phyloP scores from a whole-genome alignment of 2,113 vertebrate genomes.

The Isichthys henryi region DNA sequence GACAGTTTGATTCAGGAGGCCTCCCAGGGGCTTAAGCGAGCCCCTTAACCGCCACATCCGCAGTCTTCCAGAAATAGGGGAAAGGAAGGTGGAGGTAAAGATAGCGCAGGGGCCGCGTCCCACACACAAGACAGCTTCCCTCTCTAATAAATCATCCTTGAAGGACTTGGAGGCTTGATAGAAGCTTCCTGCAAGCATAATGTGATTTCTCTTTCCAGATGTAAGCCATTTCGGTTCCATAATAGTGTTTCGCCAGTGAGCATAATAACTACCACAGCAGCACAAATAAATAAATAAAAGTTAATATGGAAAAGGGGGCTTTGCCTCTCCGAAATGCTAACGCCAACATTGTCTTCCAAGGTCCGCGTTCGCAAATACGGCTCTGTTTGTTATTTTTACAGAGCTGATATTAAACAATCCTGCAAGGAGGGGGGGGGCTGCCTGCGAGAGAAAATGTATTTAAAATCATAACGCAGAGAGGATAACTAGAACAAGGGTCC shows the following conservation, averaged over 20 bases:
- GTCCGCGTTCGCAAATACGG: background rate
- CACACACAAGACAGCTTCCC: conserved; percentile 47
- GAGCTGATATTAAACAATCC: conserved; percentile 7
- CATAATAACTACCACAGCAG: background rate
- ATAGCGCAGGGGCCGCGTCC: conserved; percentile 49
- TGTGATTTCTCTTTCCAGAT: conserved; percentile 20
- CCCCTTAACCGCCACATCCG: conserved; percentile 56
- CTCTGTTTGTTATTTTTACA: background rate
- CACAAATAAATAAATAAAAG: conserved; percentile 14
- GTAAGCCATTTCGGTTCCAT: conserved; percentile 2
- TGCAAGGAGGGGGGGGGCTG: background rate
- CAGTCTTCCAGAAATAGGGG: conserved; percentile 55
- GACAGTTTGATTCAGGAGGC: conserved; percentile 50
- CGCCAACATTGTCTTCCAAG: background rate
- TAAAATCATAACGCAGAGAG: background rate
- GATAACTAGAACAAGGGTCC: background rate
- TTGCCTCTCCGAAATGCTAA: background rate
- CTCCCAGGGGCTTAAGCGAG: conserved; percentile 49
- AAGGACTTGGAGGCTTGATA: conserved; percentile 39
- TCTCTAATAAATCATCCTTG: conserved; percentile 54
- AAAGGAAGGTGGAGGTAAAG: conserved; percentile 53
- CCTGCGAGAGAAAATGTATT: conserved; percentile 6
- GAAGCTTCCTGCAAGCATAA: conserved; percentile 25
- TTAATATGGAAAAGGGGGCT: background rate
- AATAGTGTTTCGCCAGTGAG: background rate